Evolutionary conservation across 2,888 invertebrate species (phyloP).

Genomic region (Kuschelorhynchus macadamiae): DNA sequence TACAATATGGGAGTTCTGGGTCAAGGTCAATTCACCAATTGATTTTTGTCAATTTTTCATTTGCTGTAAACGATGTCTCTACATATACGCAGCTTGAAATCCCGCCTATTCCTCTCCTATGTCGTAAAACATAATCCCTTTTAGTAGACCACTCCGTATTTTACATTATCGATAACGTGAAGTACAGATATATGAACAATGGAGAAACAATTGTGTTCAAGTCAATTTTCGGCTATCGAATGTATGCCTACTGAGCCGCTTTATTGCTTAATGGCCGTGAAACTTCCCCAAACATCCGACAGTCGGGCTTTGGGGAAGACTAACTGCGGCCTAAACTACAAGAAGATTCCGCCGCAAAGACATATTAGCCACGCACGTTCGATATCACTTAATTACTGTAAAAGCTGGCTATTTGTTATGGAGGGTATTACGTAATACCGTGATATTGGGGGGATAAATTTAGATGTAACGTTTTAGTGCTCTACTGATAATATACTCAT

Average conservation of each 20-base stretch:
- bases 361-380: slow-evolving; percentile 33
- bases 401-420: slow-evolving; percentile 29
- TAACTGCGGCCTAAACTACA: slow-evolving; percentile 38
- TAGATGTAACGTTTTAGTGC: background rate
- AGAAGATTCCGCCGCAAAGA: slow-evolving; percentile 31
- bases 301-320: slow-evolving; percentile 25
- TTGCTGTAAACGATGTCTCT: no score
- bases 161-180: no score
- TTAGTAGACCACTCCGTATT: no score
- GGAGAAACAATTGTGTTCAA: background rate
- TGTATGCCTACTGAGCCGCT: slow-evolving; percentile 20
- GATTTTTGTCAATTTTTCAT: no score
- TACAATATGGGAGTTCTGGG: no score
- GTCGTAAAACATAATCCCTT: no score
- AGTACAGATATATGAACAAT: slow-evolving; percentile 1
- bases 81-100: no score
- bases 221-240: slow-evolving; percentile 6
- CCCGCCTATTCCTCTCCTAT: no score
- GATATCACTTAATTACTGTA: slow-evolving; percentile 35
- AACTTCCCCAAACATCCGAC: slow-evolving; percentile 34
- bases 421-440: slow-evolving; percentile 17
- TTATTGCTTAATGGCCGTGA: slow-evolving; percentile 25
- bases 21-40: no score
- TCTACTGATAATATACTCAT: background rate
- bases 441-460: slow-evolving; percentile 3